These are phyloP conservation scores for Heliconius himera DNA, from an alignment of 1,140 invertebrate species.

Conservation along the genomic window DNA sequence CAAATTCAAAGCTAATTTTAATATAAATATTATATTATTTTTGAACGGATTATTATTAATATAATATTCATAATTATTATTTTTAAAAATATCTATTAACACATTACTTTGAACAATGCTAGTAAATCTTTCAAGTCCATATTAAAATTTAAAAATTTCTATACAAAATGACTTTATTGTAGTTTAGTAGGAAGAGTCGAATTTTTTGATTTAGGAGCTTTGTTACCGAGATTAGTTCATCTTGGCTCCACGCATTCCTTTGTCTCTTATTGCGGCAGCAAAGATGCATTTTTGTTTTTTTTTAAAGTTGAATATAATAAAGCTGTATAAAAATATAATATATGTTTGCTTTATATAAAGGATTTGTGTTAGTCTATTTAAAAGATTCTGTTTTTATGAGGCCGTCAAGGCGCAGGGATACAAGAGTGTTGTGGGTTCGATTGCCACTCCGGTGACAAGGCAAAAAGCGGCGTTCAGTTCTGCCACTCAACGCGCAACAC, in stretches of 20 bases:
- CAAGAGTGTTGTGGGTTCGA: too few relatives aligned
- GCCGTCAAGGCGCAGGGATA: too few relatives aligned
- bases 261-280: conserved; percentile 18
- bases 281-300: neutral
- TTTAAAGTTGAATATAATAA: neutral
- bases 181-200: neutral
- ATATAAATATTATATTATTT: too few relatives aligned
- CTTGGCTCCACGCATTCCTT: conserved; percentile 32
- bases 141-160: neutral
- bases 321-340: neutral
- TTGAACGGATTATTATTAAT: neutral
- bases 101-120: neutral
- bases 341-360: neutral
- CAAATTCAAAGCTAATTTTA: neutral
- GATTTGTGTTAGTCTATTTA: neutral
- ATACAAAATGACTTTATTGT: neutral
- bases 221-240: conserved; percentile 28
- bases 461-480: too few relatives aligned
- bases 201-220: conserved; percentile 33
- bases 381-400: neutral
- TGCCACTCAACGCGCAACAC: too few relatives aligned
- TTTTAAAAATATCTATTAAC: neutral
- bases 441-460: too few relatives aligned
- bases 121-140: neutral
- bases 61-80: neutral